Conservation (phyloP, 2,888 invertebrate species). For the Tetrapedia diversipes region DNA sequence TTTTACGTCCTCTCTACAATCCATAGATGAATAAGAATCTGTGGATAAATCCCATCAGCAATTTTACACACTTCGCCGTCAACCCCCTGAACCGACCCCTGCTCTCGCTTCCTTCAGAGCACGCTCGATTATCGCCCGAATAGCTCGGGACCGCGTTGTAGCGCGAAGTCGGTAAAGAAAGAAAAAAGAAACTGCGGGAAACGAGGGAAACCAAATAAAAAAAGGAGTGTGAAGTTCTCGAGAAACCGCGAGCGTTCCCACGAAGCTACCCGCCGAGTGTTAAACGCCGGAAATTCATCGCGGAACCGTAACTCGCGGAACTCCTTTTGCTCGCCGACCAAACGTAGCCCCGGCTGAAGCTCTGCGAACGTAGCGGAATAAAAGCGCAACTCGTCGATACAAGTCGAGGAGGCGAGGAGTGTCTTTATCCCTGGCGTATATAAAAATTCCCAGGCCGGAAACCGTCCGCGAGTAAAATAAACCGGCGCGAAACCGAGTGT, state of each 20-base stretch:
- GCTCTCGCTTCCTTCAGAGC: too few species aligned
- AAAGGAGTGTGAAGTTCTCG: neutral
- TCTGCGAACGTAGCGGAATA: neutral
- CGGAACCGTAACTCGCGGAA: conserved; percentile 12
- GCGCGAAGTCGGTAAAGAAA: neutral
- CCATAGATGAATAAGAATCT: too few species aligned
- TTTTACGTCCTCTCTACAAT: too few species aligned
- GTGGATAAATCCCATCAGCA: too few species aligned
- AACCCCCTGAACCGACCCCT: too few species aligned
- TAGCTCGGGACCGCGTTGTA: neutral
- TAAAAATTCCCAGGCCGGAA: neutral
- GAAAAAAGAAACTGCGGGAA: neutral
- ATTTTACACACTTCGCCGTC: neutral
- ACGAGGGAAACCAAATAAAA: neutral
- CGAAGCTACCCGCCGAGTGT: neutral
- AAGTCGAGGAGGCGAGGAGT: neutral
- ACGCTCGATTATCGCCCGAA: neutral
- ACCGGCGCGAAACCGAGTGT: neutral
- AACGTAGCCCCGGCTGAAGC: conserved; percentile 9
- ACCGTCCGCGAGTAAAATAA: neutral
- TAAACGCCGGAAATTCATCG: conserved; percentile 19
- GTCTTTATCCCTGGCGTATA: neutral
- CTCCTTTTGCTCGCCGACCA: neutral
- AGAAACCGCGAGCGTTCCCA: neutral
- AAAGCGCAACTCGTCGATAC: neutral